These are phyloP conservation scores for Lithodes maja DNA, from an alignment of 2,888 invertebrate genomes.

Conservation along the genomic window DNA sequence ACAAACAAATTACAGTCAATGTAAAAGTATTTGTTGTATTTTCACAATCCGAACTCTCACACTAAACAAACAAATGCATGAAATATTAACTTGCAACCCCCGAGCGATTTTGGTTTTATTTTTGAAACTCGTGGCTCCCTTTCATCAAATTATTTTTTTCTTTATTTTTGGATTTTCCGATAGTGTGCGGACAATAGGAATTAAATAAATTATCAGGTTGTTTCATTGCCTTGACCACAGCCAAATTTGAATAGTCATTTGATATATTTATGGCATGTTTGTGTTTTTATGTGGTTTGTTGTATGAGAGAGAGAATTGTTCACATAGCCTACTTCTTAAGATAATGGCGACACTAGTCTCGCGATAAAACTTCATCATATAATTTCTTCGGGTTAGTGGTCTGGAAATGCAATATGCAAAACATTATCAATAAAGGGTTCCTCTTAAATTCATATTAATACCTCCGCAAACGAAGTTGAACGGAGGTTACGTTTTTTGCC, in stretches of 20 bases:
- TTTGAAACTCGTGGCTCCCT: not conserved
- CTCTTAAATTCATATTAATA: too few species aligned
- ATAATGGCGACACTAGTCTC: too few species aligned
- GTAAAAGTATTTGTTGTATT: too few species aligned
- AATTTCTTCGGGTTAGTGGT: too few species aligned
- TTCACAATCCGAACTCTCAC: not conserved
- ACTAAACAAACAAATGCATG: not conserved
- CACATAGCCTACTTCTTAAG: too few species aligned
- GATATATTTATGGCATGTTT: not conserved
- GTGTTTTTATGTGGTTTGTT: not conserved
- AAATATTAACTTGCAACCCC: not conserved
- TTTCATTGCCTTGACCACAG: not conserved
- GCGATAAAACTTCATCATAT: too few species aligned
- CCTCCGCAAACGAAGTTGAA: too few species aligned
- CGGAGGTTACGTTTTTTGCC: too few species aligned
- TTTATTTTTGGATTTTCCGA: not conserved
- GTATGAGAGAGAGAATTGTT: conserved; percentile 18
- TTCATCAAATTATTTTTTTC: not conserved
- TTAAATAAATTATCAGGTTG: not conserved
- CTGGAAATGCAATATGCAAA: too few species aligned
- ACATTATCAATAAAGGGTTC: too few species aligned
- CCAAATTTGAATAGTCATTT: not conserved
- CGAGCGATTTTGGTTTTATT: not conserved
- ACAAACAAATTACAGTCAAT: not conserved
- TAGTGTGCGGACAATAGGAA: not conserved